Percentiles rank a stretch among this genome's conserved stretches.
Conservation (phyloP, 2,888 invertebrate genomes). For the Pandemis corylana region DNA sequence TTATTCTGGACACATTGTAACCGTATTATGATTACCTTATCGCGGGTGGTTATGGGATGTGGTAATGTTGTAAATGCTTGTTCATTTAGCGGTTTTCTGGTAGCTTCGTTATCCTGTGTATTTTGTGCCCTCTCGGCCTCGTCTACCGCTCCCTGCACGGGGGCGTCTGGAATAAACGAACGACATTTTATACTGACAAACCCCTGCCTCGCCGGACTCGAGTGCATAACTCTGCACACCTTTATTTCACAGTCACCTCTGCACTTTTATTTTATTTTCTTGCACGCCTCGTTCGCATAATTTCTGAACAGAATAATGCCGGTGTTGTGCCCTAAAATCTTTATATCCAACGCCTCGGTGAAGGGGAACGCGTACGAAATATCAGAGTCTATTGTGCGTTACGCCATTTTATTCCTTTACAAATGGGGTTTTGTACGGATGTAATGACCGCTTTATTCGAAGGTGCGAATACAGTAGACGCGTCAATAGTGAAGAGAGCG, state of each 20-base stretch:
- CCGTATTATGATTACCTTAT: slow-evolving; percentile 70
- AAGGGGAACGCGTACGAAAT: slow-evolving; percentile 79
- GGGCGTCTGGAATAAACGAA: slow-evolving; percentile 57
- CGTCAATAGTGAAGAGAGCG: slow-evolving; percentile 62
- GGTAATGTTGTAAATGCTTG: slow-evolving; percentile 68
- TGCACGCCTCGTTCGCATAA: slow-evolving; percentile 75
- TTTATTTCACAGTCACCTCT: slow-evolving; percentile 73
- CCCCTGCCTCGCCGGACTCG: slow-evolving; percentile 55
- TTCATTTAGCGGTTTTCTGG: slow-evolving; percentile 74
- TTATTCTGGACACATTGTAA: slow-evolving; percentile 64
- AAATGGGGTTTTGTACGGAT: slow-evolving; percentile 76
- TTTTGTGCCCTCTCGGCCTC: slow-evolving; percentile 19
- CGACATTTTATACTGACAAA: slow-evolving; percentile 54
- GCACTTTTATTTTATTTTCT: slow-evolving; percentile 79
- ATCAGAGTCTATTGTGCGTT: slow-evolving; percentile 76
- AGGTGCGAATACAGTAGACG: slow-evolving; percentile 75
- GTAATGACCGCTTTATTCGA: slow-evolving; percentile 80
- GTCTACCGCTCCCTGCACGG: slow-evolving; percentile 46
- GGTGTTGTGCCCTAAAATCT: slow-evolving; percentile 73
- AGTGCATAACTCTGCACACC: slow-evolving; percentile 68
- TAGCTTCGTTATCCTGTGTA: slow-evolving; percentile 45
- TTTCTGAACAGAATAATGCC: slow-evolving; percentile 75
- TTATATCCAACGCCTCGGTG: slow-evolving; percentile 58
- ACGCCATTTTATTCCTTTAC: slow-evolving; percentile 75
- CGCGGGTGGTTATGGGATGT: slow-evolving; percentile 70